Base-by-base conservation (phyloP, 2,888 invertebrate species). In the Agonopterix heracliana region DNA sequence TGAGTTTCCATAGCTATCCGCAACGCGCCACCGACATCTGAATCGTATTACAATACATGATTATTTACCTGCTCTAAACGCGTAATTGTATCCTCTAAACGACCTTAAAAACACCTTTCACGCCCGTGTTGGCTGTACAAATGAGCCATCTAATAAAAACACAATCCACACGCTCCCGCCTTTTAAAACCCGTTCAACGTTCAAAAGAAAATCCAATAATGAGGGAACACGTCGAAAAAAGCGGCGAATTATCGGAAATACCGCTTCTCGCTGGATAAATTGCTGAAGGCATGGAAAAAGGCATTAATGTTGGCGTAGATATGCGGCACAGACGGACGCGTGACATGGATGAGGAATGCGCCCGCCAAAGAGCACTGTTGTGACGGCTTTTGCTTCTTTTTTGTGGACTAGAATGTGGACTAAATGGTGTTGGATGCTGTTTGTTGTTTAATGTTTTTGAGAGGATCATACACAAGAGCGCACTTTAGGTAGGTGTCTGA, bases 181-280 rank as follows among this genome's bases (percentile, higher is more conserved):
- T 46, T 34, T 48, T 48, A 51, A 51, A 51, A 48, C 48, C 48
- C 48, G 48, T 46, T 51, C 46, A 48, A 40, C 51, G 47, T 48
- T 26, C 45, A 48, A 48, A 51, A 46, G 53, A 50, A 53, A 53
- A 53, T 53, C 53, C 53, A 53, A 53, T 53, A 53, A 53, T 53
- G 53, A 53, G 50, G 48, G 53, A 44, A 46, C 50, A 53, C 50
- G 47, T 53, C 44, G 48, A 50, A 50, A 53, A 53, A 53, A 46
- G 48, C 48, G 48, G 50, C 48, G 49, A 53, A 53, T 53, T 53
- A 50, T 50, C 51, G 51, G 46, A 34, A 43, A 51, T 48, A 48
- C 48, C 45, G 45, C 38, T 51, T 35, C 10, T 45, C 41, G 46
- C 14, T 42, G 47, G 36, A 36, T 36, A 44, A 51, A 48, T 51